A percentile compares a stretch with the other conserved stretches of the same genome.
These are phyloP conservation scores for Puffinus mauretanicus DNA, from an alignment of 2,113 vertebrate genomes.

Conservation along the genomic window DNA sequence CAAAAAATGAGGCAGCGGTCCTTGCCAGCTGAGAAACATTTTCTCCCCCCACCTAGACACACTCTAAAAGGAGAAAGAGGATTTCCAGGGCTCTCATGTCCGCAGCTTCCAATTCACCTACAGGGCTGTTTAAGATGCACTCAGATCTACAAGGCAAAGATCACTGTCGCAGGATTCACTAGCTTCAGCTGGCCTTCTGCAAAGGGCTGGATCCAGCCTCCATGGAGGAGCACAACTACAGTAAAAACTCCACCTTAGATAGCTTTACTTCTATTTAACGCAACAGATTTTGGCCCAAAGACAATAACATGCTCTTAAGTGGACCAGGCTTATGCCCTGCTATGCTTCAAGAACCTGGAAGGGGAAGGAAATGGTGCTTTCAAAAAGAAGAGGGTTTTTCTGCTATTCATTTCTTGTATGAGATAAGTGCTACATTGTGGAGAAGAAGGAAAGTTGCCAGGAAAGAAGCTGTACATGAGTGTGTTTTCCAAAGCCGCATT, in stretches of 20 bases:
- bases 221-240: neutral
- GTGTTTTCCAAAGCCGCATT: constrained; percentile 37
- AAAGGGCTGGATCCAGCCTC: neutral
- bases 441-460: neutral
- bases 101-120: neutral
- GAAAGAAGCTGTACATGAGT: neutral
- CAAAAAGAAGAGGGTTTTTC: neutral
- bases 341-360: constrained; percentile 12
- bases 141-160: neutral
- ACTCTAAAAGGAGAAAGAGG: neutral
- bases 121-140: neutral
- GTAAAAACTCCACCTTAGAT: neutral
- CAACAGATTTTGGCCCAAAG: neutral
- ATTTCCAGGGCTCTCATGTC: neutral
- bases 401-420: neutral
- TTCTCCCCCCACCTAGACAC: neutral
- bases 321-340: neutral
- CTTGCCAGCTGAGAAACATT: neutral
- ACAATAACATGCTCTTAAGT: neutral
- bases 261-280: neutral
- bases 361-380: neutral
- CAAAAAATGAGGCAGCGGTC: neutral
- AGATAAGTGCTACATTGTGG: constrained; percentile 7
- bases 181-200: neutral
- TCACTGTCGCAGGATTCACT: neutral